phyloP scores from a whole-genome alignment of 2,888 invertebrate species.

The Tachina fera region DNA sequence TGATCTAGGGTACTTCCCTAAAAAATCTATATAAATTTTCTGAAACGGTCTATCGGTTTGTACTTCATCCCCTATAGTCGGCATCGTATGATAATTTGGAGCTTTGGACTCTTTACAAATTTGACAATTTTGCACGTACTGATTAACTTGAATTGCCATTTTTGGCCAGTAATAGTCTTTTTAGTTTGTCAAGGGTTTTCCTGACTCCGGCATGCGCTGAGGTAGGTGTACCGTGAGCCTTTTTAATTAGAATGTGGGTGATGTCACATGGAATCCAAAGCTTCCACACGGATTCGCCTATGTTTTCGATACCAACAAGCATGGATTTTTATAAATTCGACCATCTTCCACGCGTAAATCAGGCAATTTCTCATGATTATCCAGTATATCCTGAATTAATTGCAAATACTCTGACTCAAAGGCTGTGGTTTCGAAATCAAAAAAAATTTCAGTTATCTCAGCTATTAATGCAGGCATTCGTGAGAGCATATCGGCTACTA shows the following conservation, averaged over 20 bases:
- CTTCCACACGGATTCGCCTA: conserved; percentile 22
- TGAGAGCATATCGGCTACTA: not conserved
- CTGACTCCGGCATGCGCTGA: conserved; percentile 26
- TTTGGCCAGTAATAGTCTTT: conserved; percentile 44
- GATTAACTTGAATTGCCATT: conserved; percentile 28
- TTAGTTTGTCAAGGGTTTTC: conserved; percentile 29
- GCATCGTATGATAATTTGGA: not conserved
- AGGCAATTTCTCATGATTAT: conserved; percentile 60
- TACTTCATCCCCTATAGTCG: conserved; percentile 7
- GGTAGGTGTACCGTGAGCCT: conserved; percentile 13
- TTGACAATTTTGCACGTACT: conserved; percentile 24
- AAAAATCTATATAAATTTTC: conserved; percentile 65
- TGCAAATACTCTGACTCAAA: conserved; percentile 37
- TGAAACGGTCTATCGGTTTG: conserved; percentile 18
- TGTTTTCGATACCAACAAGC: too few species aligned
- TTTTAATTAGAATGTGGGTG: conserved; percentile 8
- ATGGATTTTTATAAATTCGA: too few species aligned
- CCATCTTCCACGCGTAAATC: conserved; percentile 58
- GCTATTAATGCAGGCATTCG: not conserved
- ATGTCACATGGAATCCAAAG: conserved; percentile 41
- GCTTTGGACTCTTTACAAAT: conserved; percentile 47
- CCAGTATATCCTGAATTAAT: not conserved
- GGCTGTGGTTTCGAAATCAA: not conserved
- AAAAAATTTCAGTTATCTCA: not conserved
- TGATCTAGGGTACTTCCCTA: conserved; percentile 67